Percentiles rank a stretch among this genome's conserved stretches.
These are phyloP conservation scores for Caenorhabditis uteleia DNA, from an alignment of 2,888 invertebrate genomes.

Conservation along the genomic window DNA sequence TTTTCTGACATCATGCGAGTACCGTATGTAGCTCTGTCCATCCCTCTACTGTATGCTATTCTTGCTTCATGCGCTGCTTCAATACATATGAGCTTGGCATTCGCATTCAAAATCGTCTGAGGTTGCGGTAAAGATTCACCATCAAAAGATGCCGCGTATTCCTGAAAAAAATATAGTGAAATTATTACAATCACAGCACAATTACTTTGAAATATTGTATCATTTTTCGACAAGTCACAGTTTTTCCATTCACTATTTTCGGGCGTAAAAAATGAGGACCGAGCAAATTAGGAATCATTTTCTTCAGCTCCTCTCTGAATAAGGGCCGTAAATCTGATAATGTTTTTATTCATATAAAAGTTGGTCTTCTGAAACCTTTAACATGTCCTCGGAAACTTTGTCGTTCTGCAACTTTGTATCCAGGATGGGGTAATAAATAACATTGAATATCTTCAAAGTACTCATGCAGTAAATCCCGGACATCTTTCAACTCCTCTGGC, in stretches of 20 bases:
- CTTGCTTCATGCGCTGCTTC: constrained; percentile 66
- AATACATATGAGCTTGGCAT: constrained; percentile 58
- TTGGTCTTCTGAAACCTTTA: constrained; percentile 51
- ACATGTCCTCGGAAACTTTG: constrained; percentile 64
- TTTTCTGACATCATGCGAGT: constrained; percentile 66
- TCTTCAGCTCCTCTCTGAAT: constrained; percentile 64
- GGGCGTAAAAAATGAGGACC: constrained; percentile 57
- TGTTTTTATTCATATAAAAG: background rate
- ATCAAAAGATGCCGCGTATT: constrained; percentile 63
- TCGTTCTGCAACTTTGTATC: constrained; percentile 65
- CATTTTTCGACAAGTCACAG: constrained; percentile 64
- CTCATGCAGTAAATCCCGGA: constrained; percentile 52
- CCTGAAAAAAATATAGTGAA: constrained; percentile 29
- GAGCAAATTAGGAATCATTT: constrained; percentile 60
- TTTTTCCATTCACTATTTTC: constrained; percentile 62
- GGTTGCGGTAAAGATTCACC: constrained; percentile 58
- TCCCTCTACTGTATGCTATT: constrained; percentile 59
- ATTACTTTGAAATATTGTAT: constrained; percentile 61
- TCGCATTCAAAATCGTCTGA: constrained; percentile 62
- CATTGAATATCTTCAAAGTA: constrained; percentile 62
- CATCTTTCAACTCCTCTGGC: constrained; percentile 47
- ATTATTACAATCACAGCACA: background rate
- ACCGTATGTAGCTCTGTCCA: constrained; percentile 63
- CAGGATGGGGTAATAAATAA: constrained; percentile 65
- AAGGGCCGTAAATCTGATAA: constrained; percentile 59